Evolutionary conservation across 2,888 invertebrate genomes (phyloP).

Genomic region (Tanypteryx hageni): DNA sequence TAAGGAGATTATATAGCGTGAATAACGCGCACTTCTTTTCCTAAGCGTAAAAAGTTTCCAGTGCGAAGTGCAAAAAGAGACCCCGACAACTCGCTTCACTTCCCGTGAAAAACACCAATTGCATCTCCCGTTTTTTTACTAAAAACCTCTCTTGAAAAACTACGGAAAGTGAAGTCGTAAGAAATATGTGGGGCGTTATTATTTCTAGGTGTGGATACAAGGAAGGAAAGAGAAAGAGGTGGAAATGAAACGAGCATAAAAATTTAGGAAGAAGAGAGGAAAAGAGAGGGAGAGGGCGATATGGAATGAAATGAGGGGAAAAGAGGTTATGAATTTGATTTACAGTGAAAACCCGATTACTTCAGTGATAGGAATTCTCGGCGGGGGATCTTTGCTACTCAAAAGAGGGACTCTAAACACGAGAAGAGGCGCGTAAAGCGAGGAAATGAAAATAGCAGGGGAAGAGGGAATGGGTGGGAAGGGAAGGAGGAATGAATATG

Average conservation of each 20-base stretch:
- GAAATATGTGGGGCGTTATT: neutral
- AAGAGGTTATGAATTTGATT: neutral
- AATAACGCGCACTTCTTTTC: neutral
- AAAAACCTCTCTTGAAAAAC: neutral
- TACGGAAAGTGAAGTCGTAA: neutral
- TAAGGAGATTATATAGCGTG: neutral
- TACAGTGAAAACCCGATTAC: constrained; percentile 62
- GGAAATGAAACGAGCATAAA: neutral
- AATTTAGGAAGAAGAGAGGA: neutral
- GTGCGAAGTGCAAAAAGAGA: neutral
- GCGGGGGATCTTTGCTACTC: neutral
- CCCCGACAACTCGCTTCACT: neutral
- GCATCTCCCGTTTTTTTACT: neutral
- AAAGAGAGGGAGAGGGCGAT: neutral
- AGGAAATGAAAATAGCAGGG: neutral
- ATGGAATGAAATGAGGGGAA: neutral
- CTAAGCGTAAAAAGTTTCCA: neutral
- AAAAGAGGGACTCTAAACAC: neutral
- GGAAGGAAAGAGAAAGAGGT: neutral
- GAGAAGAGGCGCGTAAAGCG: neutral
- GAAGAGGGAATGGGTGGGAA: neutral
- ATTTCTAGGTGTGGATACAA: neutral
- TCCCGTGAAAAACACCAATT: neutral
- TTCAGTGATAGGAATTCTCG: constrained; percentile 46
- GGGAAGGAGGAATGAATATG: too few species aligned